Percentiles rank a stretch among this genome's conserved stretches.
phyloP scores from a whole-genome alignment of 2,113 vertebrate species.

The Macaca fascicularis region DNA sequence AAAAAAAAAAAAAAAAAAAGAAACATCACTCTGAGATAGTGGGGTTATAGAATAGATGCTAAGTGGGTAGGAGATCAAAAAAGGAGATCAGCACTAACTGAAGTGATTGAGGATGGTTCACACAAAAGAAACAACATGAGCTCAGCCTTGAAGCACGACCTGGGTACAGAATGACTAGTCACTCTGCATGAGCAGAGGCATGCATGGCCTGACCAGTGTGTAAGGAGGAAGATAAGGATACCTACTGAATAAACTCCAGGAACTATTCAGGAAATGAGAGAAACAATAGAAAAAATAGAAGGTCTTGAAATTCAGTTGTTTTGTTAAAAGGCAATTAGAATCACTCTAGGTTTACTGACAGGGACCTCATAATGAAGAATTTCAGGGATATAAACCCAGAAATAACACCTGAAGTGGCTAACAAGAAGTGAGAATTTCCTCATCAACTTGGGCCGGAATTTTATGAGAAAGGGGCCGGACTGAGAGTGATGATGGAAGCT shows the following conservation, averaged over 20 bases:
- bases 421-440: not conserved
- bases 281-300: not conserved
- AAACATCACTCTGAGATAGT: not conserved
- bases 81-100: not conserved
- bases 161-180: not conserved
- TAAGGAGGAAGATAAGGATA: not conserved
- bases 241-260: not conserved
- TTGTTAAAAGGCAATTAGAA: not conserved
- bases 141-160: not conserved
- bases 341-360: not conserved
- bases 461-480: not conserved
- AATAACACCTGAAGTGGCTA: not conserved
- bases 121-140: not conserved
- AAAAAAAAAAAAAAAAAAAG: not conserved
- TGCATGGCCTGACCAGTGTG: rapidly evolving
- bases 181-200: not conserved
- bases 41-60: not conserved
- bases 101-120: not conserved
- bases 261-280: not conserved
- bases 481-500: not conserved
- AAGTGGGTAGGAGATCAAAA: not conserved
- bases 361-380: not conserved
- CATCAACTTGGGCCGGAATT: not conserved
- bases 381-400: not conserved
- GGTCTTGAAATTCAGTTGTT: not conserved